phyloP scores from a whole-genome alignment of 2,113 vertebrate species.

The Lota lota region DNA sequence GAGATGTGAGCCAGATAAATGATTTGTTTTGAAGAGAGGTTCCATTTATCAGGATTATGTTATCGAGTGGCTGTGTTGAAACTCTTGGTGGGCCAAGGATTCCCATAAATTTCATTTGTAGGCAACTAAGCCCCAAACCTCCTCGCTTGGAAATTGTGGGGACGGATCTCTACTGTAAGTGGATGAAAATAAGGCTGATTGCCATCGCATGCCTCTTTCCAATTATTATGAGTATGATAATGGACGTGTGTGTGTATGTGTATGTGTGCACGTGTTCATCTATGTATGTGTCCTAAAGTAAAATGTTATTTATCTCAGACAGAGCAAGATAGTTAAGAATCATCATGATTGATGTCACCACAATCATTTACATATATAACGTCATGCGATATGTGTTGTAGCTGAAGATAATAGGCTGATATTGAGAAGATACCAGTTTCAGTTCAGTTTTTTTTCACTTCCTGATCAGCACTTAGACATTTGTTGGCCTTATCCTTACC shows the following conservation, averaged over 20 bases:
- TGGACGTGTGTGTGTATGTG: too few species aligned
- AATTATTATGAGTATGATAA: neutral
- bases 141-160: neutral
- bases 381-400: neutral
- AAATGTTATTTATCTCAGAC: too few species aligned
- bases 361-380: too few species aligned
- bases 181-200: neutral
- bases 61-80: neutral
- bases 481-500: neutral
- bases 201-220: neutral
- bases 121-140: neutral
- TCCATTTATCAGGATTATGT: neutral
- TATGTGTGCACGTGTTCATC: too few species aligned
- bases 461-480: neutral
- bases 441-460: neutral
- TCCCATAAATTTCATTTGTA: neutral
- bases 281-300: too few species aligned
- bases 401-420: neutral
- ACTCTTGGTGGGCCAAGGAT: neutral
- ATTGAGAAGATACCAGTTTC: neutral
- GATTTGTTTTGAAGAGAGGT: neutral
- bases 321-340: too few species aligned
- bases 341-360: too few species aligned
- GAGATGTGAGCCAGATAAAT: neutral
- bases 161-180: neutral